These are phyloP conservation scores for Eucera pruinosa DNA, from an alignment of 2,888 invertebrate species.

Conservation along the genomic window DNA sequence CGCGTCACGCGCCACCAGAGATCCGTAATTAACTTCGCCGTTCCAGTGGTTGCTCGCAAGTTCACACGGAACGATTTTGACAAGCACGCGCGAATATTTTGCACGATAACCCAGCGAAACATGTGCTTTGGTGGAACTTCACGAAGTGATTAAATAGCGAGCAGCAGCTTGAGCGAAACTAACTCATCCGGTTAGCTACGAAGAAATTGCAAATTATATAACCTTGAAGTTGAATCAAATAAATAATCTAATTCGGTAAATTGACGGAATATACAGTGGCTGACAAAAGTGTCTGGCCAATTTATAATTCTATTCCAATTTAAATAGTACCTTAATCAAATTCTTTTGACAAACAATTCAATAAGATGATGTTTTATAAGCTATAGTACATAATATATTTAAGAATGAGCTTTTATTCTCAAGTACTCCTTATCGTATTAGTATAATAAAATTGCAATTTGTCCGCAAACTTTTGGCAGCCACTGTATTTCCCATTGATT, in stretches of 20 bases:
- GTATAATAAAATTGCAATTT: too few relatives aligned
- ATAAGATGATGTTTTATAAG: too few relatives aligned
- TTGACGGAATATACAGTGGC: too few relatives aligned
- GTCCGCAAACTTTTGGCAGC: too few relatives aligned
- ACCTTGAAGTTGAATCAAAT: not conserved
- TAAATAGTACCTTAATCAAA: too few relatives aligned
- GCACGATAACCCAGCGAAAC: not conserved
- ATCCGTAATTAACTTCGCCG: slow-evolving; percentile 20
- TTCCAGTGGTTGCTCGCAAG: not conserved
- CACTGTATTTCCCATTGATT: too few relatives aligned
- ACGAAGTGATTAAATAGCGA: not conserved
- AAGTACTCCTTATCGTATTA: too few relatives aligned
- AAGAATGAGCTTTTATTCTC: too few relatives aligned
- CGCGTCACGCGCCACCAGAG: not conserved
- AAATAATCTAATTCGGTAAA: not conserved
- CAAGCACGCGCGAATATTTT: not conserved
- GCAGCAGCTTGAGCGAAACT: slow-evolving; percentile 10
- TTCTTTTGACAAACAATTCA: too few relatives aligned
- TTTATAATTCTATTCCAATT: too few relatives aligned
- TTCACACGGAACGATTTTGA: slow-evolving; percentile 2
- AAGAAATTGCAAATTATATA: slow-evolving; percentile 12
- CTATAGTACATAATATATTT: too few relatives aligned
- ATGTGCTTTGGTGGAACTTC: not conserved
- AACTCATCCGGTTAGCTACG: slow-evolving; percentile 1
- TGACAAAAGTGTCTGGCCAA: too few relatives aligned